Conservation (phyloP, 2,113 vertebrate species). For the Chlorodrepanis virens region DNA sequence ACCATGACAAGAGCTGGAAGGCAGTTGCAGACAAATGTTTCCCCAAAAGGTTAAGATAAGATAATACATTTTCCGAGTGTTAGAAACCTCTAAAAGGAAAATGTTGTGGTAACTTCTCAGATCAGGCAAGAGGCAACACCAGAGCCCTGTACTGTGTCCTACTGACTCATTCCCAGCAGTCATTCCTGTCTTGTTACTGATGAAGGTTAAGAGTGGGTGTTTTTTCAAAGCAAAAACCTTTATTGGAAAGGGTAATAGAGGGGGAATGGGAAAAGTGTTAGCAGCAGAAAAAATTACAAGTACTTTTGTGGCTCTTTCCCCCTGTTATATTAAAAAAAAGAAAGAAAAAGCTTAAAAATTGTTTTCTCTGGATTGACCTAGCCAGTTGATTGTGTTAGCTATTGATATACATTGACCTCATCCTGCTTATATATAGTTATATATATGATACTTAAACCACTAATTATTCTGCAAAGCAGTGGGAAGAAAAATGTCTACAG, state of each 20-base stretch:
- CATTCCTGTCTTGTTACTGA: neutral
- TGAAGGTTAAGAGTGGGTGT: neutral
- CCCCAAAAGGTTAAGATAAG: slow-evolving; percentile 22
- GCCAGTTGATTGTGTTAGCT: neutral
- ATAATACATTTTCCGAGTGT: neutral
- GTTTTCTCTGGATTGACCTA: neutral
- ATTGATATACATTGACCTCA: neutral
- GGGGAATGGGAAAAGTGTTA: neutral
- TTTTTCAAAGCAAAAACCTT: neutral
- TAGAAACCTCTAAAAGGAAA: neutral
- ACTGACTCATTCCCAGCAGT: neutral
- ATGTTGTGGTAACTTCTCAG: neutral
- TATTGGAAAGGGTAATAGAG: neutral
- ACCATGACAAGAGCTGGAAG: neutral
- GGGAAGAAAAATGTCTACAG: neutral
- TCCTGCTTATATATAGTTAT: neutral
- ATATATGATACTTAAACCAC: neutral
- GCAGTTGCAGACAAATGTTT: neutral
- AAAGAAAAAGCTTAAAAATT: neutral
- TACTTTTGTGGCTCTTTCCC: neutral
- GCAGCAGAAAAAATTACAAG: neutral
- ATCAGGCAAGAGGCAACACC: neutral
- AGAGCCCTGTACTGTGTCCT: neutral
- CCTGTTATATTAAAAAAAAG: neutral
- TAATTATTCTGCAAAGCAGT: neutral